Evolutionary conservation across 92 coral and sea anemone genomes (phyloP).

Genomic region (Zoanthus sociatus): DNA sequence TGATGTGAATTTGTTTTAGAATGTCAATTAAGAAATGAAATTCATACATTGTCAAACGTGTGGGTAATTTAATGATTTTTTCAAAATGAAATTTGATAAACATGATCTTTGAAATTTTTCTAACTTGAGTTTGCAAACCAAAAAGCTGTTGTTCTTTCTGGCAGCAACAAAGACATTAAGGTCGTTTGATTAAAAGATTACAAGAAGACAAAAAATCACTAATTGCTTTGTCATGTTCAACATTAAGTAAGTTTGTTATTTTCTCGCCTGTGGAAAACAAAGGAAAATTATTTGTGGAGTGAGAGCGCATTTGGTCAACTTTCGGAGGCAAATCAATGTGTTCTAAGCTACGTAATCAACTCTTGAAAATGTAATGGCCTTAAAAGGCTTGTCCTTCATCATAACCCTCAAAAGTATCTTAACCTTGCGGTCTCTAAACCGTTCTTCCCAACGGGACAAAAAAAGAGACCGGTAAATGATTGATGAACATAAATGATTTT

Average conservation of each 20-base stretch:
- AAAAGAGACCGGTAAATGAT: neutral
- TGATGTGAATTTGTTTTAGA: slow-evolving; percentile 74
- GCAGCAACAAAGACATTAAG: slow-evolving; percentile 1
- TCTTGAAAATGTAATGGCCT: slow-evolving; percentile 46
- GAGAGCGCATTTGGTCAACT: slow-evolving; percentile 5
- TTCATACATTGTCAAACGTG: slow-evolving; percentile 63
- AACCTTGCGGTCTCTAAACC: slow-evolving; percentile 31
- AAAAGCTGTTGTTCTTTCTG: slow-evolving; percentile 12
- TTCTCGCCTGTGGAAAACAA: slow-evolving; percentile 9
- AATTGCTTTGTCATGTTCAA: slow-evolving; percentile 7
- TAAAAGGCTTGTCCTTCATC: slow-evolving; percentile 42
- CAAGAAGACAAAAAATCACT: neutral
- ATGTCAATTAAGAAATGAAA: slow-evolving; percentile 66
- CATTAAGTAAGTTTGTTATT: neutral
- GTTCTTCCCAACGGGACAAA: slow-evolving; percentile 5
- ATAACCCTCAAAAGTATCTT: slow-evolving; percentile 45
- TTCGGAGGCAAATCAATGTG: slow-evolving; percentile 4
- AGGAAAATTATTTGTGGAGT: neutral
- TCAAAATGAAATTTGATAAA: slow-evolving; percentile 29
- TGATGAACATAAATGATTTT: neutral
- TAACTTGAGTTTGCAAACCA: neutral
- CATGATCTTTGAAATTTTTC: neutral
- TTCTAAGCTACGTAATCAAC: slow-evolving; percentile 30
- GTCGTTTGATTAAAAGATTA: neutral
- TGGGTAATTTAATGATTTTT: slow-evolving; percentile 22